Evolutionary conservation across 2,113 vertebrate species (phyloP).

Genomic region (Hippocampus abdominalis): DNA sequence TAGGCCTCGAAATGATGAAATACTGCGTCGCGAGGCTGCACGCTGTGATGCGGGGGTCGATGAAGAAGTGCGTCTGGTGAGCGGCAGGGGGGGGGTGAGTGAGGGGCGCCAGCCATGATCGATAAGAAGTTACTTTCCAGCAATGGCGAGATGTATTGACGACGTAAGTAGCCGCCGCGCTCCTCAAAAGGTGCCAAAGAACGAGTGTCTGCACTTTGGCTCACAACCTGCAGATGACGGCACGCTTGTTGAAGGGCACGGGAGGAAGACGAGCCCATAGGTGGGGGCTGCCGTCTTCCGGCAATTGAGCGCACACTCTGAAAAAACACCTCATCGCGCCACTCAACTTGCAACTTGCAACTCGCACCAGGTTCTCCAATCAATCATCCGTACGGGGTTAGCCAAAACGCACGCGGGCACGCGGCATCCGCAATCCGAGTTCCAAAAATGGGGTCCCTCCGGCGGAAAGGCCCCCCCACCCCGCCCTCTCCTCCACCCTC

Average conservation of each 20-base stretch:
- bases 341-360: background rate
- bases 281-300: background rate
- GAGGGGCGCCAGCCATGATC: conserved; percentile 61
- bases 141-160: conserved; percentile 64
- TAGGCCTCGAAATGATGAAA: conserved; percentile 69
- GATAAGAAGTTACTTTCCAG: conserved; percentile 77
- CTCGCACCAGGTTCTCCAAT: conserved; percentile 19
- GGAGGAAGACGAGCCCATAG: too few species aligned
- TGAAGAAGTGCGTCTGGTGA: conserved; percentile 70
- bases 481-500: conserved; percentile 11
- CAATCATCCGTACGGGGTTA: conserved; percentile 48
- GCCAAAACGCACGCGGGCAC: conserved; percentile 49
- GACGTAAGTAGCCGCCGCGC: conserved; percentile 71
- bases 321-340: background rate
- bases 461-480: conserved; percentile 48
- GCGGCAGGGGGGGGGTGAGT: conserved; percentile 48
- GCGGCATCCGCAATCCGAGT: conserved; percentile 50
- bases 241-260: conserved; percentile 11
- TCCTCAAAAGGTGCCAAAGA: conserved; percentile 53
- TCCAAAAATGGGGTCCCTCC: conserved; percentile 47
- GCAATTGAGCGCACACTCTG: too few species aligned
- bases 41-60: conserved; percentile 67
- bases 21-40: conserved; percentile 66
- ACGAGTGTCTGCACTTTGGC: conserved; percentile 29
- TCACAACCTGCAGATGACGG: conserved; percentile 28